Percentiles rank a stretch among this genome's conserved stretches.
phyloP scores from a whole-genome alignment of 2,113 vertebrate species.

The Muntiacus reevesi region DNA sequence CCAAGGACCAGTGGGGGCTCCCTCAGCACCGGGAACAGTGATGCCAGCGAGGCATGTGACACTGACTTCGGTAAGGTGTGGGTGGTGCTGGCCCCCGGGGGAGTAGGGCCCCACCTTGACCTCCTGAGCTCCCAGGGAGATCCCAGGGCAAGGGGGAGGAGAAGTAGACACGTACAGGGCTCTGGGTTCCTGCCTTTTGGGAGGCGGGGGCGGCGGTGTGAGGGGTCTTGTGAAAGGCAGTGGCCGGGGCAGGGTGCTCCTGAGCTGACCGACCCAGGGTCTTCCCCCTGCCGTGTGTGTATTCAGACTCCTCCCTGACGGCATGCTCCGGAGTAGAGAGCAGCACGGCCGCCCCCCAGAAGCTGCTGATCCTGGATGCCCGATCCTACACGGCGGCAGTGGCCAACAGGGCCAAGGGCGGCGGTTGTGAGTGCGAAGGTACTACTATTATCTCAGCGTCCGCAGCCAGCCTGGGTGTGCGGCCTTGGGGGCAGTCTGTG shows the following conservation, averaged over 20 bases:
- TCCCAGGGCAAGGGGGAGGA: neutral
- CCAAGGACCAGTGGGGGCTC: slow-evolving; percentile 59
- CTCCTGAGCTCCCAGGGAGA: neutral
- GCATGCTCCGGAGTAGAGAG: slow-evolving; percentile 89
- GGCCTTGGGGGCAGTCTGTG: neutral
- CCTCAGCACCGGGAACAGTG: slow-evolving; percentile 77
- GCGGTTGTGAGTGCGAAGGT: slow-evolving; percentile 99
- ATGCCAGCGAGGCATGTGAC: slow-evolving; percentile 89
- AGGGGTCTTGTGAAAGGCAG: neutral
- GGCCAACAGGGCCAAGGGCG: slow-evolving; percentile 98
- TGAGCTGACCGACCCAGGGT: neutral
- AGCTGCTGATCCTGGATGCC: slow-evolving; percentile 96
- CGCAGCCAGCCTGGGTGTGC: neutral
- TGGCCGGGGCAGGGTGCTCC: neutral
- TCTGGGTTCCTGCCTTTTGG: neutral
- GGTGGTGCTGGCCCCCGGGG: neutral
- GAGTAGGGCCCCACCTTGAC: neutral
- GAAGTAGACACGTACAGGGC: neutral
- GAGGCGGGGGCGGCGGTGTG: neutral
- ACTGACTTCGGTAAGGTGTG: slow-evolving; percentile 91
- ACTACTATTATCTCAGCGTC: neutral
- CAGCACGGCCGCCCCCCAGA: slow-evolving; percentile 86
- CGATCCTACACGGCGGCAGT: slow-evolving; percentile 97
- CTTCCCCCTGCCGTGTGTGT: slow-evolving; percentile 3
- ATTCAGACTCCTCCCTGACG: slow-evolving; percentile 92